Conservation (phyloP, 2,888 invertebrate genomes). For the Tineola bisselliella region DNA sequence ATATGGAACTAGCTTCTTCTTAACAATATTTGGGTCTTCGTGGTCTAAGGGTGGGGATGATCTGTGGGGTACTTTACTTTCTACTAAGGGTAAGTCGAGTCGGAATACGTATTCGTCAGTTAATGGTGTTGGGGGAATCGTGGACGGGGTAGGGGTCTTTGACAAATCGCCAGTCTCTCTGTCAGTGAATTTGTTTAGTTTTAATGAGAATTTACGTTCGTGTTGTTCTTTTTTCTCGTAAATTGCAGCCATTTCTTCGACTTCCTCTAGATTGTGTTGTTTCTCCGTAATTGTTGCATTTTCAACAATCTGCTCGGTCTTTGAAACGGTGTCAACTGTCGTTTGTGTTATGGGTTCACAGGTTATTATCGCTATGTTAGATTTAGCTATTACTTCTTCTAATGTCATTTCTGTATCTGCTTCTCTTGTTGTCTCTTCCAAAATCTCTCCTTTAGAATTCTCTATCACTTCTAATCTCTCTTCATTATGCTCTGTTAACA, state of each 20-base stretch:
- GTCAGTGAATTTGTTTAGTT: neutral
- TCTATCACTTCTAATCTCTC: slow-evolving; percentile 14
- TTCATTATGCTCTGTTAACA: slow-evolving; percentile 21
- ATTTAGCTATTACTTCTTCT: slow-evolving; percentile 16
- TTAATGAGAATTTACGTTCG: slow-evolving; percentile 12
- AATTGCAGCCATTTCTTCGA: slow-evolving; percentile 17
- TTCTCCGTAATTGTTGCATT: slow-evolving; percentile 18
- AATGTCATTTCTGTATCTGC: slow-evolving; percentile 20
- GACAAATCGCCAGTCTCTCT: neutral
- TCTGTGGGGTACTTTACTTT: slow-evolving; percentile 23
- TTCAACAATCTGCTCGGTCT: slow-evolving; percentile 8
- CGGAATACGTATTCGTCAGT: slow-evolving; percentile 55
- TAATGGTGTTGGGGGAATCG: slow-evolving; percentile 45
- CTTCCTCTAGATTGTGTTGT: slow-evolving; percentile 16
- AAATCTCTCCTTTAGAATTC: neutral
- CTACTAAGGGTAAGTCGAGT: slow-evolving; percentile 40
- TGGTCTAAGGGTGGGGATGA: slow-evolving; percentile 25
- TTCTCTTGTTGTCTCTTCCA: slow-evolving; percentile 19
- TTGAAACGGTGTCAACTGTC: neutral
- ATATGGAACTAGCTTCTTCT: slow-evolving; percentile 45
- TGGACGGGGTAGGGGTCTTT: slow-evolving; percentile 35
- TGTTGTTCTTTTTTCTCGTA: slow-evolving; percentile 13
- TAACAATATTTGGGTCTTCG: slow-evolving; percentile 46
- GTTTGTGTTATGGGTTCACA: neutral
- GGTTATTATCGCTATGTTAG: slow-evolving; percentile 11